Evolutionary conservation across 2,113 vertebrate genomes (phyloP).

Genomic region (Grantiella picta): DNA sequence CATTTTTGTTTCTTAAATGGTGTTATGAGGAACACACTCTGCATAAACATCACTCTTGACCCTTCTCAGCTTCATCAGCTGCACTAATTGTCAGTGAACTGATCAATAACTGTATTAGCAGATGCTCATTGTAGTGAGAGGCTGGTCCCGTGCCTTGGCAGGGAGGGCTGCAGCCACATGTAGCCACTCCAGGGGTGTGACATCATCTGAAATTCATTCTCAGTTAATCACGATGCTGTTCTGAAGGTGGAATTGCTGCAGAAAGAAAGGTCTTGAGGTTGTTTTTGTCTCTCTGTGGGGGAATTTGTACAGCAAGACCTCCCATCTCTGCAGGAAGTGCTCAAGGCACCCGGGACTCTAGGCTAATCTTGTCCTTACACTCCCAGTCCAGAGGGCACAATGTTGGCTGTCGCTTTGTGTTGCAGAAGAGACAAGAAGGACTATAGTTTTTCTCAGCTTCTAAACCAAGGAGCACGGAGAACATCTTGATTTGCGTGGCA

Average conservation of each 20-base stretch:
- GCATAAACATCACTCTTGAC: background rate
- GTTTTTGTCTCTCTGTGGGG: background rate
- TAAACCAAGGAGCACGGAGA: background rate
- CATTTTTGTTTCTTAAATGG: background rate
- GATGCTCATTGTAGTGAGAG: background rate
- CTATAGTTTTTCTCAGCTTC: background rate
- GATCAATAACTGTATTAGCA: background rate
- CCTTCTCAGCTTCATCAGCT: background rate
- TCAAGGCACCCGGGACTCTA: background rate
- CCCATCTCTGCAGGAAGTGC: background rate
- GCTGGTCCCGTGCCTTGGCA: accelerated
- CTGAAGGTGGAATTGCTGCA: background rate
- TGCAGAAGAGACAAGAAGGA: background rate
- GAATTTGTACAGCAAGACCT: background rate
- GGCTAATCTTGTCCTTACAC: no score
- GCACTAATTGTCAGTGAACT: background rate
- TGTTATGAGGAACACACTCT: background rate
- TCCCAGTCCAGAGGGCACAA: accelerated
- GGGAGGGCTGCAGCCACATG: background rate
- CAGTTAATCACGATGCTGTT: accelerated
- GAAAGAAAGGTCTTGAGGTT: background rate
- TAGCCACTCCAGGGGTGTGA: accelerated
- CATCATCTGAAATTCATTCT: background rate
- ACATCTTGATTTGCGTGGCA: background rate
- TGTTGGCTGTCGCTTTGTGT: background rate